phyloP scores from a whole-genome alignment of 2,888 invertebrate species.

The Cryptops parisi region DNA sequence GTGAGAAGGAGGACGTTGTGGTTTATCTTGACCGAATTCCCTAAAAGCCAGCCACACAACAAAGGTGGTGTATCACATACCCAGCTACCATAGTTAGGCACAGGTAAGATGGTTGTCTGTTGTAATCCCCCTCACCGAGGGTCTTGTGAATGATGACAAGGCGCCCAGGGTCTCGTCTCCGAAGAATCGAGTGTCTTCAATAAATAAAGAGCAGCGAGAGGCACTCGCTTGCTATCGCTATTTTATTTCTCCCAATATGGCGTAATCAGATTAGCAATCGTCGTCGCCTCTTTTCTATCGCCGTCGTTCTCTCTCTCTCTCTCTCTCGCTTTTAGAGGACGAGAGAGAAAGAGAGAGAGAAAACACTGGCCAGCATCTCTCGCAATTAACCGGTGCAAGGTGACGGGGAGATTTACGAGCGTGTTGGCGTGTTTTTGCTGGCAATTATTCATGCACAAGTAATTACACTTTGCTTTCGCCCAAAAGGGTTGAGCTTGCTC shows the following conservation, averaged over 20 bases:
- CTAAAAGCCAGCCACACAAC: no score
- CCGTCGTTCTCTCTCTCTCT: no score
- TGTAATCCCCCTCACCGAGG: neutral
- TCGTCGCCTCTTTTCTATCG: no score
- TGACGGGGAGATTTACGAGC: neutral
- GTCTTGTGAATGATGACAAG: neutral
- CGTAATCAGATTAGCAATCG: neutral
- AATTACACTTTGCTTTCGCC: no score
- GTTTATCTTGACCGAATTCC: no score
- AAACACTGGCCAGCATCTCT: slow-evolving; percentile 9
- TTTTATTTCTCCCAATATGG: neutral
- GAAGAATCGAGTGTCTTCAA: neutral
- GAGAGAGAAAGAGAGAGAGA: neutral
- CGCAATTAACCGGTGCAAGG: slow-evolving; percentile 8
- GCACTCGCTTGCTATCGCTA: neutral
- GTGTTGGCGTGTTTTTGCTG: neutral
- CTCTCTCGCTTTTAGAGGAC: no score
- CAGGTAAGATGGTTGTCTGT: no score
- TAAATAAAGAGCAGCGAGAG: neutral
- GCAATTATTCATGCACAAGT: slow-evolving; percentile 12
- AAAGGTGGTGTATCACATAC: no score
- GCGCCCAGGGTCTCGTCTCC: neutral
- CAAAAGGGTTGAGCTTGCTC: no score
- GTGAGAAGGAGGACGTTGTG: no score
- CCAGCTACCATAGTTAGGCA: no score